A percentile compares a stretch with the other conserved stretches of the same genome.
phyloP scores from a whole-genome alignment of 2,113 vertebrate genomes.

The Melanostigma gelatinosum region DNA sequence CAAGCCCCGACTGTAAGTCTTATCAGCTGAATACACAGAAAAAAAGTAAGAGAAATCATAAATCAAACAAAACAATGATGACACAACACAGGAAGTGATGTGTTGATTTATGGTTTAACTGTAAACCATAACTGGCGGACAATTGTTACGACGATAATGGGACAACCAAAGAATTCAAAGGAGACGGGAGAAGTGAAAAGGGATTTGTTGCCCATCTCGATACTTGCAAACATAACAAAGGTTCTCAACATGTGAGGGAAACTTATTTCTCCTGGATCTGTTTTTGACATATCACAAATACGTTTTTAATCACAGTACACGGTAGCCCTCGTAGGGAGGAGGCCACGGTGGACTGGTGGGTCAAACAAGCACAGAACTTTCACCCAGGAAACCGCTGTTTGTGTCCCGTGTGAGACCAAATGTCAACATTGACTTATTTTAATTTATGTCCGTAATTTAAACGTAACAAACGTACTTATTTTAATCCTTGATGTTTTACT shows the following conservation, averaged over 20 bases:
- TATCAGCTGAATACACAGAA: conserved; percentile 73
- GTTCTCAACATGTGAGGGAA: neutral
- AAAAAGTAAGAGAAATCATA: conserved; percentile 54
- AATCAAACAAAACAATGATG: conserved; percentile 69
- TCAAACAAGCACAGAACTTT: neutral
- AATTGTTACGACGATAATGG: neutral
- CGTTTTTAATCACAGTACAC: too few species aligned
- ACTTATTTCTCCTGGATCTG: too few species aligned
- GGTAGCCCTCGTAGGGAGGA: too few species aligned
- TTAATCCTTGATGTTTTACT: neutral
- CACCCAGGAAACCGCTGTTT: neutral
- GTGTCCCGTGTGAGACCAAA: neutral
- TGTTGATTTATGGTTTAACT: conserved; percentile 62
- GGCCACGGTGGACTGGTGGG: neutral
- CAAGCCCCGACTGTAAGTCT: conserved; percentile 62
- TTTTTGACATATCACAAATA: too few species aligned
- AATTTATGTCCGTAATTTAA: neutral
- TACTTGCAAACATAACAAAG: neutral
- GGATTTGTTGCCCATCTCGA: neutral
- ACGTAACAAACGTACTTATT: neutral
- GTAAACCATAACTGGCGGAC: conserved; percentile 63
- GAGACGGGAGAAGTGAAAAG: neutral
- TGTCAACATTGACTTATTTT: neutral
- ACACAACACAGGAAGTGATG: conserved; percentile 69
- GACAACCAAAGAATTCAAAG: neutral